These are phyloP conservation scores for Drosophila dives DNA, from an alignment of 2,888 invertebrate genomes.

Conservation along the genomic window DNA sequence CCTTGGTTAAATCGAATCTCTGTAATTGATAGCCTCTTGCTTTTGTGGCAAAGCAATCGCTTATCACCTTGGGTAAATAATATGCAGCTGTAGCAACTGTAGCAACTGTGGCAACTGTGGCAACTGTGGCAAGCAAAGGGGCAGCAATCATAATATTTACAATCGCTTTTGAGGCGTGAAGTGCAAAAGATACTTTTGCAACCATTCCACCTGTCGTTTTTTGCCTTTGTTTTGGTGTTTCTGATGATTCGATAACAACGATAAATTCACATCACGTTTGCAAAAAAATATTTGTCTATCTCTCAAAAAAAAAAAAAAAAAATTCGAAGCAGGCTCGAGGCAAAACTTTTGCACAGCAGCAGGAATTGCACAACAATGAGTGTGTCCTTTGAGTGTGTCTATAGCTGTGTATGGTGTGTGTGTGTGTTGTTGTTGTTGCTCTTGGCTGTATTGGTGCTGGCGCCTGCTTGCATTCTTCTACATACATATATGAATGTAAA, in stretches of 20 bases:
- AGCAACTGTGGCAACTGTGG: neutral
- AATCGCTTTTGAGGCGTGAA: conserved; percentile 51
- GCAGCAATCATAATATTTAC: conserved; percentile 50
- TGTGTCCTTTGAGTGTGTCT: conserved; percentile 17
- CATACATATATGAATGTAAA: conserved; percentile 60
- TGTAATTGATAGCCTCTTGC: neutral
- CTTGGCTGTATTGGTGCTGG: conserved; percentile 4
- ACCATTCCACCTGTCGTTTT: conserved; percentile 24
- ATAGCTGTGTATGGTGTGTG: conserved; percentile 4
- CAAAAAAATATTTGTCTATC: conserved; percentile 83
- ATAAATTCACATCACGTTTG: conserved; percentile 84
- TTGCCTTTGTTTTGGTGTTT: neutral
- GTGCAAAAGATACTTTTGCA: conserved; percentile 22
- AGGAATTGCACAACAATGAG: conserved; percentile 40
- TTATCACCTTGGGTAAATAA: conserved; percentile 1
- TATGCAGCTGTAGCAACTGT: neutral
- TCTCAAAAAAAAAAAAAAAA: too few species aligned
- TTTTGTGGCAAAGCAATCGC: neutral
- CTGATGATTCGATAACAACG: conserved; percentile 58
- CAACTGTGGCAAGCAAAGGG: conserved; percentile 13
- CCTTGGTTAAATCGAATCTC: neutral
- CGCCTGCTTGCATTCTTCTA: conserved; percentile 48
- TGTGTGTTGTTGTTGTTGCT: conserved; percentile 4
- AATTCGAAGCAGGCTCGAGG: conserved; percentile 64
- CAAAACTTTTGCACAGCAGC: conserved; percentile 43